Evolutionary conservation across 2,888 invertebrate genomes (phyloP), one percentile per base, ranked within the genome.

Genomic region (Sesia apiformis): DNA sequence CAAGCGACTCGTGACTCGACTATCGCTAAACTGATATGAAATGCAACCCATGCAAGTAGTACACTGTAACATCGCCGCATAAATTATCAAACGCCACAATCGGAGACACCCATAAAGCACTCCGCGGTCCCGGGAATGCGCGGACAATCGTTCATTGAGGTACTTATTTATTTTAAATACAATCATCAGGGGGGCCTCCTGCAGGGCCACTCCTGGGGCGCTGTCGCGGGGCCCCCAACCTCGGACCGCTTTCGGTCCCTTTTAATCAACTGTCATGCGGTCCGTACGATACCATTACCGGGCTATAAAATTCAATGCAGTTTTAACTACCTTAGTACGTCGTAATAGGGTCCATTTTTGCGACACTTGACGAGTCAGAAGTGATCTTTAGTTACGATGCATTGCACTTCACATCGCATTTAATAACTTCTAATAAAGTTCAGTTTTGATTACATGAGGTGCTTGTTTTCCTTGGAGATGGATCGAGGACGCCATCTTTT

Each of bases 91-190:
- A 66, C 59, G 63, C 65, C 71, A 73, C 73, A 73, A 74, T 69
- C 74, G 66, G 64, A 67, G 57, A 63, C 66, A 63, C 65, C 72
- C 79, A 77, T 84, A 83, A 84, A 78, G 70, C 81, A 81, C 74
- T 69, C 64, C 64, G 60, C 64, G 60, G 60, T 62, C 65, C 64
- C 65, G 76, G 67, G 75, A 69, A 74, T 72, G 75, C 75, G 78
- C 81, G 81, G 80, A 89, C 88, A 89, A 87, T 88, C 88, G 87
- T 87, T 87, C 88, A 88, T 84, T 86, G 87, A 84, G 83, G 88
- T 81, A 88, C 88, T 88, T 89, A 89, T 88, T 88, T 89, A 88
- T 89, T 86, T 88, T 87, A 87, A 88, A 89, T 87, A 87, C 86
- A 87, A 88, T 88, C 88, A 86, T 89, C 89, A 88, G 85, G 83